Base-by-base conservation (phyloP, 2,888 invertebrate genomes). In the Ischnus inquisitorius region DNA sequence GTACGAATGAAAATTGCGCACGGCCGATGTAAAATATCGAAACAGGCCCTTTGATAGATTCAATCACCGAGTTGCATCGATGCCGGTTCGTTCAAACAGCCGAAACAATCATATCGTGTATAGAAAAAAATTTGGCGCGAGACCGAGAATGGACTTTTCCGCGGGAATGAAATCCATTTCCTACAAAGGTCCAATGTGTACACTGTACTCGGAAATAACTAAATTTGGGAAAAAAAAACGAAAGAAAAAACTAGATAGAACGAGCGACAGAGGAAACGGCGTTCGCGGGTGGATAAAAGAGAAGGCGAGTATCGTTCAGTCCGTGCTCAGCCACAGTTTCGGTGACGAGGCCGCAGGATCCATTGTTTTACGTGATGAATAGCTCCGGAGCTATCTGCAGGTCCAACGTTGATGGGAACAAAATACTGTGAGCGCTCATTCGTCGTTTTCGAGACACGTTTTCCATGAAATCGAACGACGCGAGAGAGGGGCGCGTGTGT, bases 291-390 rank as follows among this genome's bases (percentile, higher is more conserved):
- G 62, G 16, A 46, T 22, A 34, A 75, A 48, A 75, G 62, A 64
- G 43, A 64, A 64, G 75, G 34, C 51, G 48, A 25, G 75, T 75
- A 75, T 75, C 75, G 75, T 64, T 75, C 75, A 48, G 64, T 43
- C 77, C 60, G 68, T 54, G 57, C 77, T 77, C 46, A 77, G 77
- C 57, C 65, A 72, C 77, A 57, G 68, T 71, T 82, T 82, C 19
- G 62, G 43, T 48, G 65, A 67, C 75, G 71, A 46, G 65, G 68
- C 72, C 41, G 67, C 34, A 74, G 34, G 46, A 22, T 22, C 67
- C 76, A 76, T 79, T 80, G 79, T 79, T 83, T 72, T 60, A 64
- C 76, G 71, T 83, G 79, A 83, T 79, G 79, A 83, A 80, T 83
- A 54, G 79, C 65, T 76, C 43, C 51, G 48, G 67, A 72, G 67